Evolutionary conservation across 2,797 vertebrate species (phyloP).

Genomic region (Helarctos malayanus): DNA sequence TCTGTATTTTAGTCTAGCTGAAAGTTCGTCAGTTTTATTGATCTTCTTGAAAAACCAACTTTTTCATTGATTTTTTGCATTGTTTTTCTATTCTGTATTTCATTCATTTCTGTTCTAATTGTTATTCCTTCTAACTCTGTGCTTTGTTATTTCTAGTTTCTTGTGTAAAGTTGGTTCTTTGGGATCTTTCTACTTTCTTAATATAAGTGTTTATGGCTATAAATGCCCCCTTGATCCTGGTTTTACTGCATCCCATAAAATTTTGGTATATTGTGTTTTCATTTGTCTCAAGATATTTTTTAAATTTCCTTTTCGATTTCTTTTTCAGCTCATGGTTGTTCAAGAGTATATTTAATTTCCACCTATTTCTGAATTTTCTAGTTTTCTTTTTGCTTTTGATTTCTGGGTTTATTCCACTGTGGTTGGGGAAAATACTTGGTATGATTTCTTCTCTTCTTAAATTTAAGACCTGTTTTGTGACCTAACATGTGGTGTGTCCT

Average conservation of each 20-base stretch:
- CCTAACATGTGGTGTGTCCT: not conserved
- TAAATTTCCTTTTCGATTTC: not conserved
- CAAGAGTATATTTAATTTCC: not conserved
- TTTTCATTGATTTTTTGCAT: not conserved
- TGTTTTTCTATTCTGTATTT: not conserved
- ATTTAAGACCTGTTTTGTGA: not conserved
- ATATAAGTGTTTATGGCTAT: not conserved
- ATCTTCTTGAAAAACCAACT: not conserved
- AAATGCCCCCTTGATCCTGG: not conserved
- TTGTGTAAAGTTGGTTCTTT: not conserved
- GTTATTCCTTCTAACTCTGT: not conserved
- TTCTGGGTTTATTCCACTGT: not conserved
- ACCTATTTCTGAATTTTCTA: not conserved
- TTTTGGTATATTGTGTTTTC: not conserved
- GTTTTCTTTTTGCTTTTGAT: not conserved
- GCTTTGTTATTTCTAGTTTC: not conserved
- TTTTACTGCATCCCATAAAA: not conserved
- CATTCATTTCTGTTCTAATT: not conserved
- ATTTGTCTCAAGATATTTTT: constrained; percentile 6
- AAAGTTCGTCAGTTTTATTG: not conserved
- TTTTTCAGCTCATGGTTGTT: not conserved
- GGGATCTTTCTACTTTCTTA: not conserved
- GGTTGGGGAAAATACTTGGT: not conserved
- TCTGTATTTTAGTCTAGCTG: not conserved
- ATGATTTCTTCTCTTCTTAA: not conserved